Base-by-base conservation (phyloP, 2,797 vertebrate genomes). In the Poecile montanus region DNA sequence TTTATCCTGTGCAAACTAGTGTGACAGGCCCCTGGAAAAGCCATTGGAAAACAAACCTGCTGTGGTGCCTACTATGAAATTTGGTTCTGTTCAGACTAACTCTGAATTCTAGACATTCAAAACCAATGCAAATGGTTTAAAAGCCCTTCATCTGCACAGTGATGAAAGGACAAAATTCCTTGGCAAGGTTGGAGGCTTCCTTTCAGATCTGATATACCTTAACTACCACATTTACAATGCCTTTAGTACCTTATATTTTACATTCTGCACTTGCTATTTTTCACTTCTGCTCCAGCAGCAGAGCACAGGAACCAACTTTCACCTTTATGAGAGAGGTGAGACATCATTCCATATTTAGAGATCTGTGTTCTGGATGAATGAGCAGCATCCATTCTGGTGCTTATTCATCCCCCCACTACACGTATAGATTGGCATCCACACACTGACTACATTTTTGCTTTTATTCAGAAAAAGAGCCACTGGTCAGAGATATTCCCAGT, bases 41-140 rank as follows among this genome's bases (percentile, higher is more conserved):
- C 86, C 65, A 97, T 95, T 89, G 88, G 92, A 95, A 95, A 96
- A 84, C 68, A 92, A 96, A 85, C 54, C 82, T 91, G 82, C 95
- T 93, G 82, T 80, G 78, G 80, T 91, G 92, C 88, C 91, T 93
- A 73, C 89, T 92, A 95, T 96, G 96, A 97, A 96, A 95, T 84
- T 85, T 57, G 67, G 80, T 93, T 92, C 73, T 97, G 83, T 90
- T 85, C 80, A 89, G 94, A 91, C 91, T 93, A 90, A 88, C 85
- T 97, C 95, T 92, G 77, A 95, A 91, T 93, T 93, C 88, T 95
- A 94, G 87, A 94, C 84, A 79, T 94, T 94, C 88, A 92, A 94
- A 96, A 93, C 73, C 50, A 79, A 53, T 9, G 7, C 0, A 0
- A 89, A 85, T 47, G 22, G 77, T 96, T 93, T 96, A 92, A 96